These are phyloP conservation scores for Lepidocyrtoides sp. DNA, from an alignment of 2,888 invertebrate species.

Conservation along the genomic window DNA sequence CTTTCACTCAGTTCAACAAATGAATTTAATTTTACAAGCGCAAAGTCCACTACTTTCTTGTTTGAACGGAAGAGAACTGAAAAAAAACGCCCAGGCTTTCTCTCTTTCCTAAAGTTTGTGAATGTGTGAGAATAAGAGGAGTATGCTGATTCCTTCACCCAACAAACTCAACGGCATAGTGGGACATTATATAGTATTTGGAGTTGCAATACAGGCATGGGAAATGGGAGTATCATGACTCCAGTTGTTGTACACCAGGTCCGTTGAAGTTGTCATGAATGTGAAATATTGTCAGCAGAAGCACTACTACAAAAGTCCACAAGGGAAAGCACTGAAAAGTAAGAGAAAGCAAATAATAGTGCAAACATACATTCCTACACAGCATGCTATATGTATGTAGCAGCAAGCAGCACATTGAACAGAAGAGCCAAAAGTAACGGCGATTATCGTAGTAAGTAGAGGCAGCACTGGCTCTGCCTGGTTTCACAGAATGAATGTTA, in stretches of 20 bases:
- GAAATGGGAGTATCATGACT: background rate
- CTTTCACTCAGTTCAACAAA: slow-evolving; percentile 7
- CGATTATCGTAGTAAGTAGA: background rate
- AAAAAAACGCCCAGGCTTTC: background rate
- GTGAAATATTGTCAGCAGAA: slow-evolving; percentile 68
- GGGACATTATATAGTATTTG: background rate
- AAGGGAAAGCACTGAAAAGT: slow-evolving; percentile 1
- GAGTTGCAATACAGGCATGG: background rate
- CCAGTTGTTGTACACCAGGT: slow-evolving; percentile 9
- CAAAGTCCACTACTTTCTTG: background rate
- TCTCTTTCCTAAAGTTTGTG: background rate
- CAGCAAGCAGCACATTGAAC: too few species aligned
- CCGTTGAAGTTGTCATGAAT: slow-evolving; percentile 68
- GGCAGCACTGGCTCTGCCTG: background rate
- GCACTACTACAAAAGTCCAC: background rate
- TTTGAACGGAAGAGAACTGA: background rate
- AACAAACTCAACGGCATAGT: background rate
- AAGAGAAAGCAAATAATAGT: slow-evolving; percentile 54
- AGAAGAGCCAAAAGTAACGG: background rate
- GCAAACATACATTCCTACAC: background rate
- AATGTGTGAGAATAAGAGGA: background rate
- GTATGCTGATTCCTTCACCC: background rate
- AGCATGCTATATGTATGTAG: background rate
- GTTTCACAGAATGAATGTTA: slow-evolving; percentile 8
- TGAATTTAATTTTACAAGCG: slow-evolving; percentile 55